Evolutionary conservation across 2,888 invertebrate species (phyloP).

Genomic region (Melieria picta): DNA sequence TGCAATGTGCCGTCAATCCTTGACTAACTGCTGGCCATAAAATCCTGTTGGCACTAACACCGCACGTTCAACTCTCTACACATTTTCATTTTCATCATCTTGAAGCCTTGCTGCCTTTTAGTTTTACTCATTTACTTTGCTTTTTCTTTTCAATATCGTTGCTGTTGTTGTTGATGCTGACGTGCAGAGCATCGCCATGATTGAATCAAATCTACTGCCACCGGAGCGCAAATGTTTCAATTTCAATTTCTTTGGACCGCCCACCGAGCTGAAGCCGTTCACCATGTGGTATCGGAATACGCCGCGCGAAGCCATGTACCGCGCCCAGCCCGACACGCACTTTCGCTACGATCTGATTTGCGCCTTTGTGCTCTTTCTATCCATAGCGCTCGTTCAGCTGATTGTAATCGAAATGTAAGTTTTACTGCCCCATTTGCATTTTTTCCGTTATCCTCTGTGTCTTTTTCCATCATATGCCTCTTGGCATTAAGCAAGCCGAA

Average conservation of each 20-base stretch:
- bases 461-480: too few species aligned
- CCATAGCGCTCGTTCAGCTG: slow-evolving; percentile 82
- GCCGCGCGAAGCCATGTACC: slow-evolving; percentile 81
- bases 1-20: too few species aligned
- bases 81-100: too few species aligned
- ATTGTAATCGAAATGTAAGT: slow-evolving; percentile 80
- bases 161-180: slow-evolving; percentile 7
- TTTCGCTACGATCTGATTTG: slow-evolving; percentile 88
- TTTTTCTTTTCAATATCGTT: slow-evolving; percentile 13
- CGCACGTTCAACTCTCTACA: too few species aligned
- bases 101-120: background rate
- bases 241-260: slow-evolving; percentile 73
- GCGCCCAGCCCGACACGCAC: slow-evolving; percentile 81
- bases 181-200: slow-evolving; percentile 92
- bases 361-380: slow-evolving; percentile 79
- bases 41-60: too few species aligned
- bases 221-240: slow-evolving; percentile 83
- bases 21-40: too few species aligned
- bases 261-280: slow-evolving; percentile 82
- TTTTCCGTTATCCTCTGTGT: too few species aligned
- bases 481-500: too few species aligned
- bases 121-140: background rate
- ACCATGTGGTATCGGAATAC: slow-evolving; percentile 84
- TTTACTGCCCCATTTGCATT: slow-evolving; percentile 2
- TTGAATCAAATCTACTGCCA: slow-evolving; percentile 90